These are phyloP conservation scores for Rachycentron canadum DNA, from an alignment of 2,797 vertebrate genomes.

Conservation along the genomic window DNA sequence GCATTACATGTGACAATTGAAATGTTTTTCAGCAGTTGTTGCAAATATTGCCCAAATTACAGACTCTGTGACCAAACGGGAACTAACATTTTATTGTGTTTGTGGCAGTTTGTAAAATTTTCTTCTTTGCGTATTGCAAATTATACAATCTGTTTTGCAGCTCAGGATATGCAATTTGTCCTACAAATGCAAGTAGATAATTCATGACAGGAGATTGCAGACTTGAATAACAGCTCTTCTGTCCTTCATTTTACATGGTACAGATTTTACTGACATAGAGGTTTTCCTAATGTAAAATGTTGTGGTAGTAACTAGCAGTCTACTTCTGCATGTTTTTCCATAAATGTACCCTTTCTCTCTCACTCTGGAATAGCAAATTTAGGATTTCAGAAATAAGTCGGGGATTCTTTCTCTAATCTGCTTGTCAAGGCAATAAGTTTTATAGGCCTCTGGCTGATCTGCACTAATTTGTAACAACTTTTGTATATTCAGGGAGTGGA, in stretches of 20 bases:
- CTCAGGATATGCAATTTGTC: constrained; percentile 80
- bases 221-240: constrained; percentile 39
- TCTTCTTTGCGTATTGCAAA: constrained; percentile 62
- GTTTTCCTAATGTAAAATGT: constrained; percentile 57
- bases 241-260: constrained; percentile 61
- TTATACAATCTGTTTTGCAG: constrained; percentile 73
- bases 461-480: constrained; percentile 85
- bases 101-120: constrained; percentile 25
- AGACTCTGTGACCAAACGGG: constrained; percentile 51
- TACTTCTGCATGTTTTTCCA: constrained; percentile 71
- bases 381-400: constrained; percentile 73
- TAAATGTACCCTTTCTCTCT: constrained; percentile 35
- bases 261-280: constrained; percentile 53
- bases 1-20: constrained; percentile 14
- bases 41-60: constrained; percentile 36
- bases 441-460: constrained; percentile 85
- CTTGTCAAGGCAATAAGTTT: constrained; percentile 85
- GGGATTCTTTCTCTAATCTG: constrained; percentile 73
- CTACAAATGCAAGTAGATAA: constrained; percentile 72
- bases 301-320: constrained; percentile 56
- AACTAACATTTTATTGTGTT: constrained; percentile 48
- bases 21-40: constrained; percentile 18
- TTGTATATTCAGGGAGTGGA: constrained; percentile 80
- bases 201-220: constrained; percentile 65
- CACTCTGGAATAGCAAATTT: constrained; percentile 63